phyloP scores from a whole-genome alignment of 2,113 vertebrate species.

The Cololabis saira region DNA sequence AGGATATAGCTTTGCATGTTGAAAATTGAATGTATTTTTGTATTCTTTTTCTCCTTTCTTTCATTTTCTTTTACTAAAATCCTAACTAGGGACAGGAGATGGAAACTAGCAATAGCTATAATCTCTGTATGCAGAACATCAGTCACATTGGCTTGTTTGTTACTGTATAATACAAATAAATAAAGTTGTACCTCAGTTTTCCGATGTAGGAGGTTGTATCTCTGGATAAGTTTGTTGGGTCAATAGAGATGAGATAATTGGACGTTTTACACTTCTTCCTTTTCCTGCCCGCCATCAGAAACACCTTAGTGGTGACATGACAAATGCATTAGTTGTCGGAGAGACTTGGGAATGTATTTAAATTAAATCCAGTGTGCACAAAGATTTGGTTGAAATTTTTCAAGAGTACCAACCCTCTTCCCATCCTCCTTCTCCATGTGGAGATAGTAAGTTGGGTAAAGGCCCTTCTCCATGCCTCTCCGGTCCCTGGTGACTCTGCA shows the following conservation, averaged over 20 bases:
- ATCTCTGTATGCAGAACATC: too few species aligned
- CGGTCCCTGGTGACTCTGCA: constrained; percentile 87
- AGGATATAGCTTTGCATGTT: too few species aligned
- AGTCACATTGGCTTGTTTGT: too few species aligned
- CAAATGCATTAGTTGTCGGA: neutral
- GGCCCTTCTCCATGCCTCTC: constrained; percentile 86
- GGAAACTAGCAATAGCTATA: too few species aligned
- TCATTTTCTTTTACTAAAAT: too few species aligned
- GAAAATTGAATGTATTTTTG: too few species aligned
- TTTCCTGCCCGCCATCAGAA: constrained; percentile 89
- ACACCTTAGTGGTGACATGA: constrained; percentile 73
- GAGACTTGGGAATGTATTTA: neutral
- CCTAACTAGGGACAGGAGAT: too few species aligned
- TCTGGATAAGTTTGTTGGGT: constrained; percentile 87
- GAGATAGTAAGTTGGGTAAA: constrained; percentile 90
- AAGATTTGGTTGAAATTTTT: neutral
- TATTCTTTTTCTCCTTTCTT: too few species aligned
- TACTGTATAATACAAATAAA: neutral
- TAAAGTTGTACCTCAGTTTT: constrained; percentile 84
- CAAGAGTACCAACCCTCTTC: constrained; percentile 75
- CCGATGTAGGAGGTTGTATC: constrained; percentile 87
- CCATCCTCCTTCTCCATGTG: constrained; percentile 87
- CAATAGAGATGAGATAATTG: constrained; percentile 90
- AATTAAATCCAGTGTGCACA: neutral
- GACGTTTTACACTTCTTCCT: constrained; percentile 90